Base-by-base conservation (phyloP, 2,113 vertebrate genomes). In the Cheirogaleus medius region DNA sequence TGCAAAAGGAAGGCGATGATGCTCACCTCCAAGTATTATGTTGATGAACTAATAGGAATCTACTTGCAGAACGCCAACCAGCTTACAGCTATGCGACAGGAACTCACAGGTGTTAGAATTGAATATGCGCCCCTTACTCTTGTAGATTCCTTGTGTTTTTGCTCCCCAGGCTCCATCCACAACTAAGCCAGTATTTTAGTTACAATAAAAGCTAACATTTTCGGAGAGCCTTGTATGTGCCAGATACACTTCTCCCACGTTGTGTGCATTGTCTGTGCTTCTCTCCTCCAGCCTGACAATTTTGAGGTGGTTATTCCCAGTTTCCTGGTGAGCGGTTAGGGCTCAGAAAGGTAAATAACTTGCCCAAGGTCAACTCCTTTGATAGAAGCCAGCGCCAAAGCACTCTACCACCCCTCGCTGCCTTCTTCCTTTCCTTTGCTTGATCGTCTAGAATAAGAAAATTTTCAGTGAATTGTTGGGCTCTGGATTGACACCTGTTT, bases 401-500 rank as follows among this genome's bases (percentile, higher is more conserved):
- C 23, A 3, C 42, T 52, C 58, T 54, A 0, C 23, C 4, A 3
- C 56, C 6, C 27, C 76, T n/a, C 0, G 1, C 47, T 6, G 17
- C 69, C 83, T 29, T 25, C 77, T 56, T 56, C 64, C 71, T 90
- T 90, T 60, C 66, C 77, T n/a, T 4, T 0, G 25, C 77, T 83
- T 49, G 66, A 83, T 91, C 80, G 2, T 14, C 12, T n/a, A 37
- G 64, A 88, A 63, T 63, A 54, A 97, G 89, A 88, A 93, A 37
- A 71, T 95, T 93, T 91, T 56, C 93, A 15, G 42, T 60, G 49
- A 94, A 54, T 91, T 52, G 85, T 29, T 42, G 77, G 77, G 78
- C 93, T 91, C 82, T 47, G 89, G 85, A 91, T 64, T 92, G 94
- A 94, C 94, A 96, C 96, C 81, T 97, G 91, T 97, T 98, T 90